A percentile compares a stretch with the other conserved stretches of the same genome.
phyloP scores from a whole-genome alignment of 2,797 vertebrate genomes.

The Clarias laeviceps region DNA sequence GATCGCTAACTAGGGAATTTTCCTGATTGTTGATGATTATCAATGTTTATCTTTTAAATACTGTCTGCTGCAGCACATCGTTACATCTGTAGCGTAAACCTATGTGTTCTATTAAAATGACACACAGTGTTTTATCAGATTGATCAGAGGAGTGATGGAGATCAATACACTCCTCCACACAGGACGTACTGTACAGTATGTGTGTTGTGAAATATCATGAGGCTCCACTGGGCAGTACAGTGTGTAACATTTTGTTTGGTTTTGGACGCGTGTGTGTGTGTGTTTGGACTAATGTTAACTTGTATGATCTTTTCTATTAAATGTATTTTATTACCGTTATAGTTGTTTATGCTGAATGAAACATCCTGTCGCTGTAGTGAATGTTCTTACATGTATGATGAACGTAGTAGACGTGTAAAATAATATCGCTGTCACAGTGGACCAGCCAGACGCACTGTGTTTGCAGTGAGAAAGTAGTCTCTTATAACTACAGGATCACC shows the following conservation, averaged over 20 bases:
- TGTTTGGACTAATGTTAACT: background rate
- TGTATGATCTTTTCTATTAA: background rate
- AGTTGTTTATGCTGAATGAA: background rate
- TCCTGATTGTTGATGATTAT: too few relatives aligned
- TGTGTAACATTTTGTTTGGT: background rate
- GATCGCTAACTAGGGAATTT: background rate
- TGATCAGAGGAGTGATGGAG: background rate
- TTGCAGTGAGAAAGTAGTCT: background rate
- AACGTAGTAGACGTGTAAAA: background rate
- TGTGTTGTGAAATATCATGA: background rate
- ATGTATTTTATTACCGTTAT: background rate
- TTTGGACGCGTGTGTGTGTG: background rate
- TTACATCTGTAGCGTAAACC: background rate
- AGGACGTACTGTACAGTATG: background rate
- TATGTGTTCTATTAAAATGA: background rate
- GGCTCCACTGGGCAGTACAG: background rate
- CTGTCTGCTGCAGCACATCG: background rate
- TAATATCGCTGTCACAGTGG: background rate
- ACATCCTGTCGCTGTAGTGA: background rate
- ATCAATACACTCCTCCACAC: background rate
- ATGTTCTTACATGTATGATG: background rate
- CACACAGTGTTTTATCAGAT: background rate
- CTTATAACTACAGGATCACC: background rate
- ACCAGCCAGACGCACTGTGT: background rate
- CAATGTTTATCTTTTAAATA: too few relatives aligned